Evolutionary conservation across 2,113 vertebrate species (phyloP).

Genomic region (Anhinga anhinga): DNA sequence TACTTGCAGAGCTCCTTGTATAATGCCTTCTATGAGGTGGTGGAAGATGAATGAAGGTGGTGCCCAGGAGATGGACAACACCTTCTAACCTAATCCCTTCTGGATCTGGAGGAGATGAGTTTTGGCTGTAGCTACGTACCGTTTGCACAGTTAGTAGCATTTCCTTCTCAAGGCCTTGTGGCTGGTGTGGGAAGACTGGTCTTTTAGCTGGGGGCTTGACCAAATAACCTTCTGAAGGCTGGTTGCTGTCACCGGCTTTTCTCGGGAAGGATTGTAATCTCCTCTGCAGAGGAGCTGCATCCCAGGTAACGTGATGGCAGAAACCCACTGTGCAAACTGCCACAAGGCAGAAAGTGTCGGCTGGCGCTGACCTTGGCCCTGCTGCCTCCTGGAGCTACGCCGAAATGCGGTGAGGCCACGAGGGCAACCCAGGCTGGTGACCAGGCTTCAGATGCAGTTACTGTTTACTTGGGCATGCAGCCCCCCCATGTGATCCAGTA

Average conservation of each 20-base stretch:
- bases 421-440: constrained; percentile 5
- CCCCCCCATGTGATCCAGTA: not conserved
- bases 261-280: not conserved
- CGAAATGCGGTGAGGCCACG: rapidly evolving
- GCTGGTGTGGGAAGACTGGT: not conserved
- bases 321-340: not conserved
- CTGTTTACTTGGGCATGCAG: not conserved
- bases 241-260: not conserved
- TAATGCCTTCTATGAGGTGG: not conserved
- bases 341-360: not conserved
- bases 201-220: not conserved
- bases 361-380: not conserved
- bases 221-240: not conserved
- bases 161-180: not conserved
- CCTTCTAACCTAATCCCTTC: not conserved
- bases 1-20: not conserved
- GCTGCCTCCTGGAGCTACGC: not conserved
- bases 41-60: too few relatives aligned
- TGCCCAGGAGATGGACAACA: not conserved
- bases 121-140: not conserved
- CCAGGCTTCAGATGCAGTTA: constrained; percentile 10
- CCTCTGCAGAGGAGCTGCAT: rapidly evolving
- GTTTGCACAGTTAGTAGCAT: not conserved
- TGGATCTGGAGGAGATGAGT: not conserved
- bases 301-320: not conserved